Evolutionary conservation across 1,140 invertebrate species (phyloP), one percentile per base, ranked within the genome.

Genomic region (Vanessa atalanta): DNA sequence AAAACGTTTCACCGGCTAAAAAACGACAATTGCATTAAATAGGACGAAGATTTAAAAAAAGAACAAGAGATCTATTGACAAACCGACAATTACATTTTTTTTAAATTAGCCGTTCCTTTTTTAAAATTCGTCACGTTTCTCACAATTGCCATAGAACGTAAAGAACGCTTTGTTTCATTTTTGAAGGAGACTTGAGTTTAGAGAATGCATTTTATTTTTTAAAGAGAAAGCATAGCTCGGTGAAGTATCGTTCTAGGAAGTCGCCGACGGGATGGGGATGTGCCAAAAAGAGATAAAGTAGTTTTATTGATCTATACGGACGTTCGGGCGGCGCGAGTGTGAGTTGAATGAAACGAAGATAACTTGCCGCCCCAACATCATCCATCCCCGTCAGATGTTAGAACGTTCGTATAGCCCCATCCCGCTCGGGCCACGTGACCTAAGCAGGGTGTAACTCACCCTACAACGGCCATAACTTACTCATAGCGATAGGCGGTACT

Each of bases 271-370:
- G 85, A 91, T 89, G 87, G 90, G 92, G 91, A 93, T 93, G 91
- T 93, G 93, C 93, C 93, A 93, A 93, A 93, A 93, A 93, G 92
- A 93, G 92, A 93, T 93, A 93, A 93, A 93, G 93, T 93, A 93
- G 91, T 93, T 93, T 93, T 93, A 93, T 93, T 93, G 93, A 93
- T 93, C 93, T 93, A 93, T 89, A 93, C 91, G 89, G 89, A 92
- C 90, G 86, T 92, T 90, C 88, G 85, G 87, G 87, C 84, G 84
- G 88, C 83, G 88, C 86, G 85, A 92, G 89, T 93, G 91, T 89
- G 90, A 91, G 91, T 91, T 93, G 89, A 91, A 93, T 93, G 91
- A 85, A 91, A 93, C 89, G 91, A 93, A 93, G 91, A 93, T 93
- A 92, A 92, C 91, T 88, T 92, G 82, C 88, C 90, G 88, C 91